Evolutionary conservation across 2,888 invertebrate species (phyloP), one percentile per base, ranked within the genome.

Genomic region (Caenorhabditis virilis): DNA sequence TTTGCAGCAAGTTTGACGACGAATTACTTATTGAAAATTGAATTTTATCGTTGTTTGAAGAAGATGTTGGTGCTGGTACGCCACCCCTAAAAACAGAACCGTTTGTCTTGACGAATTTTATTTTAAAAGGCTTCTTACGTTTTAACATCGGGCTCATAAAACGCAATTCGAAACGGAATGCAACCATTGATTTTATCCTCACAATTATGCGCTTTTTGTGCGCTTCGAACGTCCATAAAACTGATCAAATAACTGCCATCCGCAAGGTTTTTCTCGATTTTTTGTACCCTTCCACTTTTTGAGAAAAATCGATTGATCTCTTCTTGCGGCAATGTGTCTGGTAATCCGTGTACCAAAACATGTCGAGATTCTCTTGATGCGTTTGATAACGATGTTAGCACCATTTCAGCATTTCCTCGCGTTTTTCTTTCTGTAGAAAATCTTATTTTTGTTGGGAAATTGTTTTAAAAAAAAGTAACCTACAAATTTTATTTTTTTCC

Each of bases 221-320:
- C 73, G 9, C 64, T 53, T 16, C 69, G 49, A 2, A 62, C 49
- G 38, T 73, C 74, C 54, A 54, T 60, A 35, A 64, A 74, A 15
- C 60, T 68, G 49, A 72, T 56, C n/a, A 61, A 41, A 9, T 61
- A 22, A n/a, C 41, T 43, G 11, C 43, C 65, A 25, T 52, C 61
- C 1, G 49, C 50, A 2, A 30, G 7, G 20, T 43, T 26, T 15
- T 50, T 51, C 4, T 53, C 46, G 22, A 66, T 41, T 16, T 59
- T 64, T 36, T 64, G 60, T 9, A 64, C 59, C 13, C 53, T 54
- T 9, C 70, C 63, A 43, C 23, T 57, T 2, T 41, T 59, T 38
- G 56, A 20, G 42, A 71, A 68, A 42, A 49, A 56, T 9, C 13
- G 18, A 18, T 55, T 36, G 20, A 72, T 41, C 9, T 36, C 45